A percentile compares a stretch with the other conserved stretches of the same genome.
phyloP scores from a whole-genome alignment of 1,140 invertebrate genomes.

The Akabosia matsudoensis region DNA sequence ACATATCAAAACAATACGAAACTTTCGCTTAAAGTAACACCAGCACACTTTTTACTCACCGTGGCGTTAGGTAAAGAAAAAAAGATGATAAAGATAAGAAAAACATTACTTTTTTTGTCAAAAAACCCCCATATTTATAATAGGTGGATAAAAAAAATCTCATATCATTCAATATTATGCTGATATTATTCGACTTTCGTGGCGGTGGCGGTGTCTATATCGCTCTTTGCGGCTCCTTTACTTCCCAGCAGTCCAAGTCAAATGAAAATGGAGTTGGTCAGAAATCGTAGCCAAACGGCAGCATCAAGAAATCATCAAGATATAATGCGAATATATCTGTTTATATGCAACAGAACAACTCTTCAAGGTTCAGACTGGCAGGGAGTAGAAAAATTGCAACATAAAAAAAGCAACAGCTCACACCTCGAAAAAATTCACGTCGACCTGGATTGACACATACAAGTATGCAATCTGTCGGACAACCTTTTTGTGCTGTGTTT shows the following conservation, averaged over 20 bases:
- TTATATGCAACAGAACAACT: too few species aligned
- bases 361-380: background rate
- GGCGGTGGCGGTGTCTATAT: background rate
- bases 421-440: conserved; percentile 20
- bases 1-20: background rate
- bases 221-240: background rate
- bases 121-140: too few species aligned
- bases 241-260: background rate
- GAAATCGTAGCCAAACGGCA: too few species aligned
- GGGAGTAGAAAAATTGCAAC: background rate
- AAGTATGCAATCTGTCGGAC: background rate
- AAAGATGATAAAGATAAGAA: too few species aligned
- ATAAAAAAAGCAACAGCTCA: conserved; percentile 4
- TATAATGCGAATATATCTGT: too few species aligned
- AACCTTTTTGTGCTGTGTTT: background rate
- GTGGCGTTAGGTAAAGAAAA: too few species aligned
- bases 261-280: too few species aligned
- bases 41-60: too few species aligned
- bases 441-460: conserved; percentile 21
- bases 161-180: background rate
- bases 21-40: too few species aligned
- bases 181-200: background rate
- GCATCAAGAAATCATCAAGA: too few species aligned
- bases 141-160: too few species aligned
- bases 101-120: too few species aligned